Conservation (phyloP, 92 coral and sea anemone species). For the Pocillopora grandis region DNA sequence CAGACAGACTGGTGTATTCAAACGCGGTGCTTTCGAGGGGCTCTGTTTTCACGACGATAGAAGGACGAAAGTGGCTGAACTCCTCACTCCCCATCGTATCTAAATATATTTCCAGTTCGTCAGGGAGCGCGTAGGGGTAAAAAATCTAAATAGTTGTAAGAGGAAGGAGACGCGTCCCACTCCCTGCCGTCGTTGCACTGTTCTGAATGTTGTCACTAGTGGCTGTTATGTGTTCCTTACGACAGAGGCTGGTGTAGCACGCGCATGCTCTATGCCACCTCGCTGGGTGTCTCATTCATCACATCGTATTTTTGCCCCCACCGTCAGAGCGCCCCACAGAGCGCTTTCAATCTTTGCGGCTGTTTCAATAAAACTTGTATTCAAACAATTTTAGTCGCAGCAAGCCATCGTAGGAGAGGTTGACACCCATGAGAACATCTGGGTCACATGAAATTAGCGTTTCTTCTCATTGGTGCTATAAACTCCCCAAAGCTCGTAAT, state of each 20-base stretch:
- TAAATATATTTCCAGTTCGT: background rate
- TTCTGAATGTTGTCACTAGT: conserved; percentile 35
- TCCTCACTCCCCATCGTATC: conserved; percentile 37
- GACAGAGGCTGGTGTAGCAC: background rate
- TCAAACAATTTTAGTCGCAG: conserved; percentile 87
- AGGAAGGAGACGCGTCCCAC: background rate
- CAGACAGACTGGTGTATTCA: conserved; percentile 38
- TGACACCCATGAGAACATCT: conserved; percentile 49
- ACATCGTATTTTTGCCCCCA: conserved; percentile 63
- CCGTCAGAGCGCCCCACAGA: conserved; percentile 76
- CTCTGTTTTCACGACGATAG: conserved; percentile 48
- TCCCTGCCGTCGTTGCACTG: conserved; percentile 11
- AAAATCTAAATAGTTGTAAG: background rate
- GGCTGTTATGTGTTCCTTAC: conserved; percentile 20
- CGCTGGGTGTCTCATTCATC: conserved; percentile 86
- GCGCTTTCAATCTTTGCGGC: conserved; percentile 91
- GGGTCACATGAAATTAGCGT: conserved; percentile 26
- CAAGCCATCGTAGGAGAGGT: conserved; percentile 41
- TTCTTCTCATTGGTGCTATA: conserved; percentile 23
- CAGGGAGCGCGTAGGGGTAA: background rate
- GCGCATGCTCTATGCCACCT: conserved; percentile 63
- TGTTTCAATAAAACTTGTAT: conserved; percentile 92
- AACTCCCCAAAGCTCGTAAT: conserved; percentile 7
- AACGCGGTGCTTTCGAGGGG: conserved; percentile 28
- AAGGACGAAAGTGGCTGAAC: conserved; percentile 28